Conservation (phyloP, 2,888 invertebrate genomes). For the Masnerella sp. region DNA sequence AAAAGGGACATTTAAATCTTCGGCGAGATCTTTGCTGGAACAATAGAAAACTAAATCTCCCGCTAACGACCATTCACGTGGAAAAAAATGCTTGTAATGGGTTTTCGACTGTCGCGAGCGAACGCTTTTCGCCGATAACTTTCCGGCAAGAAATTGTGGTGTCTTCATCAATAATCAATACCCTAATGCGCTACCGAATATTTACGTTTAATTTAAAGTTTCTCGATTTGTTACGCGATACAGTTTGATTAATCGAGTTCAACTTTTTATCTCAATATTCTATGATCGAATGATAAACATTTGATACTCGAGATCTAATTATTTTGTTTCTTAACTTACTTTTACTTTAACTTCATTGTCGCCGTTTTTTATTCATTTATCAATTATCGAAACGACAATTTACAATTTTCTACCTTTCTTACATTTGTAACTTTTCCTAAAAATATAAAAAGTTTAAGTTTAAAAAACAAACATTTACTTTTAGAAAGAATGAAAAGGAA, state of each 20-base stretch:
- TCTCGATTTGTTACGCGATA: slow-evolving; percentile 28
- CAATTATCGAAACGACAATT: too few species aligned
- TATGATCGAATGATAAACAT: too few species aligned
- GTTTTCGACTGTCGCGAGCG: slow-evolving; percentile 34
- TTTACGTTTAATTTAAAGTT: slow-evolving; percentile 42
- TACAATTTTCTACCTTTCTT: too few species aligned
- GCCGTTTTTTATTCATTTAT: too few species aligned
- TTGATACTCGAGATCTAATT: too few species aligned
- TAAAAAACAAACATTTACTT: too few species aligned
- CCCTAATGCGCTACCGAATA: slow-evolving; percentile 35
- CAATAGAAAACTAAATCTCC: slow-evolving; percentile 53
- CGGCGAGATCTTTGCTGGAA: slow-evolving; percentile 34
- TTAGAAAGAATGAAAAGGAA: too few species aligned
- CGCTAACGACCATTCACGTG: slow-evolving; percentile 49
- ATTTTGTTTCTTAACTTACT: too few species aligned
- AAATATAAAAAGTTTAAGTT: too few species aligned
- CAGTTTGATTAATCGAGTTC: slow-evolving; percentile 14
- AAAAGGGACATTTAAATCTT: slow-evolving; percentile 45
- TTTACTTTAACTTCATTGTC: too few species aligned
- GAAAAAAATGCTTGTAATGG: slow-evolving; percentile 53
- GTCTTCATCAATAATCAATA: slow-evolving; percentile 53
- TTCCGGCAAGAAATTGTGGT: slow-evolving; percentile 39
- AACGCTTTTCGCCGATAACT: slow-evolving; percentile 38
- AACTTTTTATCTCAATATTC: too few species aligned
- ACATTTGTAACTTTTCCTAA: too few species aligned